phyloP scores from a whole-genome alignment of 2,888 invertebrate genomes.

The Tetropium fuscum region DNA sequence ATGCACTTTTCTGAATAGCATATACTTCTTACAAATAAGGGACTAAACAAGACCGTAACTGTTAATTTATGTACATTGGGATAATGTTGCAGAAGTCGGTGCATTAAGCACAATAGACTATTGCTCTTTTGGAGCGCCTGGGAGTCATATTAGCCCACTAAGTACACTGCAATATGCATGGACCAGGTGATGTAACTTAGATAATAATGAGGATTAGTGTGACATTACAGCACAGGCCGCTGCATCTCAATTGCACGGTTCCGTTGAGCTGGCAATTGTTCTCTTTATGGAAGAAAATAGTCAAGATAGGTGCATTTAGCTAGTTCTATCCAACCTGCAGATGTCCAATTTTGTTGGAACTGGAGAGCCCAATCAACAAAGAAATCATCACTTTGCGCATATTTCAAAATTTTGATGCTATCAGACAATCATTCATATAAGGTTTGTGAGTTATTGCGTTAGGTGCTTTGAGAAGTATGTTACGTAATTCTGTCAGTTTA shows the following conservation, averaged over 20 bases:
- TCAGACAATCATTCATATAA: too few species aligned
- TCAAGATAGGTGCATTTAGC: too few species aligned
- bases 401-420: too few species aligned
- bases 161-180: slow-evolving; percentile 8
- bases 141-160: slow-evolving; percentile 14
- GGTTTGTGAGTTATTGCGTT: too few species aligned
- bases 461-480: too few species aligned
- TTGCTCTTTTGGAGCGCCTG: slow-evolving; percentile 23
- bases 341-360: too few species aligned
- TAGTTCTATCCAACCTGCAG: too few species aligned
- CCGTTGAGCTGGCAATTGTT: background rate
- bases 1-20: slow-evolving; percentile 10
- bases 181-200: slow-evolving; percentile 26
- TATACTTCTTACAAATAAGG: slow-evolving; percentile 23
- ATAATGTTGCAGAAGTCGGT: slow-evolving; percentile 19
- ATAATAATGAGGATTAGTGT: slow-evolving; percentile 22
- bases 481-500: too few species aligned
- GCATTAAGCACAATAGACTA: slow-evolving; percentile 16
- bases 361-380: too few species aligned
- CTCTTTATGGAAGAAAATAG: too few species aligned
- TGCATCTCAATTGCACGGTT: slow-evolving; percentile 14
- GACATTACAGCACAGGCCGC: slow-evolving; percentile 4
- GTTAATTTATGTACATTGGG: slow-evolving; percentile 17
- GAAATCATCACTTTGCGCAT: too few species aligned
- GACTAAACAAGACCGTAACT: slow-evolving; percentile 8